Evolutionary conservation across 2,113 vertebrate genomes (phyloP), one percentile per base, ranked within the genome.

Genomic region (Pseudopipra pipra): DNA sequence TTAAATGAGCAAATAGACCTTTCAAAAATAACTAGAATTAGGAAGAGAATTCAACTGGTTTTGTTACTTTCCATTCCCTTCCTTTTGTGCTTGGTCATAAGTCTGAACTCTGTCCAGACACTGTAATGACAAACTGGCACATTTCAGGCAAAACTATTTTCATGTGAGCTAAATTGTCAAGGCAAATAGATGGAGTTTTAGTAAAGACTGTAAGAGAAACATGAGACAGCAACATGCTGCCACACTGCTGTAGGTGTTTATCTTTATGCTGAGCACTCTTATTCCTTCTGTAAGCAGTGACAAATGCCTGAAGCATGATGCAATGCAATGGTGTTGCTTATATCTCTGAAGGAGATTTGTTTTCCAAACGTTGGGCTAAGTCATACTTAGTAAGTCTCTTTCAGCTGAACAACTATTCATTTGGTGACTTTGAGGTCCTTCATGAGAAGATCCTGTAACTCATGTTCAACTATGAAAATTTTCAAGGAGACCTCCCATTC

Each of bases 101-200:
- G 23, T 61, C 41, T 66, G 16, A 87, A 76, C 27, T 66, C 14
- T 70, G 65, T 84, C 35, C 86, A 70, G 77, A 56, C 46, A 11
- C 28, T 68, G 33, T 31, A 82, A 87, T 58, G 43, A 23, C 54
- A 66, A 80, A 79, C 58, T 39, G 51, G 8, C 63, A 23, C 54
- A 31, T 85, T 91, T 89, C n/a, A 80, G 85, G 74, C 20, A 76
- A 80, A 94, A 73, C 18, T 83, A 31, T 87, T 94, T 89, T 87
- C 28, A 79, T 87, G 54, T 49, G n/a, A 79, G 70, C 81, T 52
- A 58, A 79, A 76, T 51, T 47, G 23, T 82, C 89, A 73, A 79
- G 73, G 62, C 54, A 58, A 44, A 89, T 76, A 87, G 14, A 47
- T 3, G 1, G 7, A 58, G 20, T 77, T 31, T 70, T 58, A 66